phyloP scores from a whole-genome alignment of 2,113 vertebrate genomes.

The Oenanthe oenanthe region DNA sequence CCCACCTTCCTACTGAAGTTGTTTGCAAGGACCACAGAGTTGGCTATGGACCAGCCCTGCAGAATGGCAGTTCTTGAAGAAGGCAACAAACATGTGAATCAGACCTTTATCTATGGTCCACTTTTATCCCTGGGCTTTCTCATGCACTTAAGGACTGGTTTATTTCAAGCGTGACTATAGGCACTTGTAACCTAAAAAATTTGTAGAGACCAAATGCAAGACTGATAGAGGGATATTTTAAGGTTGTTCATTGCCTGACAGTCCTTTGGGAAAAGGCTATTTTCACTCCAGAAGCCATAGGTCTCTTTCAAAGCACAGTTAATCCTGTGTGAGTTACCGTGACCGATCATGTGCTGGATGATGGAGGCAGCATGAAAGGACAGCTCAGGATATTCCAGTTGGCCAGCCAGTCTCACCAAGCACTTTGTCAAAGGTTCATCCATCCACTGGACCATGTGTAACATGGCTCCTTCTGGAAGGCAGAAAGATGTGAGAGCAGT shows the following conservation, averaged over 20 bases:
- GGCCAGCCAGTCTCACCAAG: slow-evolving; percentile 64
- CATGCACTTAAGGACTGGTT: neutral
- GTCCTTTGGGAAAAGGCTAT: neutral
- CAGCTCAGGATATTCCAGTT: slow-evolving; percentile 44
- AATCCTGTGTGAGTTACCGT: slow-evolving; percentile 43
- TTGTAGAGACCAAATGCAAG: neutral
- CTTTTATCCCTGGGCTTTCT: neutral
- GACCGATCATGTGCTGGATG: slow-evolving; percentile 33
- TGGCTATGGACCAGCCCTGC: neutral
- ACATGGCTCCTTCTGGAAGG: slow-evolving; percentile 15
- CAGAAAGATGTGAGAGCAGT: neutral
- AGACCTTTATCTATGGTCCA: neutral
- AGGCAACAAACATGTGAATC: neutral
- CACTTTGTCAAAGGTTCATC: slow-evolving; percentile 42
- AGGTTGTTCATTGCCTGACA: neutral
- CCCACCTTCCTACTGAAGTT: neutral
- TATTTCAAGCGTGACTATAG: neutral
- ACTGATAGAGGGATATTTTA: neutral
- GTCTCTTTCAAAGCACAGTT: neutral
- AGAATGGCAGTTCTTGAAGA: neutral
- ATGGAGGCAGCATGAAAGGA: slow-evolving; percentile 69
- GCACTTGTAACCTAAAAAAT: neutral
- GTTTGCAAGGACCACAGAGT: neutral
- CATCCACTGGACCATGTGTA: slow-evolving; percentile 41
- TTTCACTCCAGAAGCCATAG: neutral